These are phyloP conservation scores for Altica lythri DNA, from an alignment of 2,888 invertebrate species.

Conservation along the genomic window DNA sequence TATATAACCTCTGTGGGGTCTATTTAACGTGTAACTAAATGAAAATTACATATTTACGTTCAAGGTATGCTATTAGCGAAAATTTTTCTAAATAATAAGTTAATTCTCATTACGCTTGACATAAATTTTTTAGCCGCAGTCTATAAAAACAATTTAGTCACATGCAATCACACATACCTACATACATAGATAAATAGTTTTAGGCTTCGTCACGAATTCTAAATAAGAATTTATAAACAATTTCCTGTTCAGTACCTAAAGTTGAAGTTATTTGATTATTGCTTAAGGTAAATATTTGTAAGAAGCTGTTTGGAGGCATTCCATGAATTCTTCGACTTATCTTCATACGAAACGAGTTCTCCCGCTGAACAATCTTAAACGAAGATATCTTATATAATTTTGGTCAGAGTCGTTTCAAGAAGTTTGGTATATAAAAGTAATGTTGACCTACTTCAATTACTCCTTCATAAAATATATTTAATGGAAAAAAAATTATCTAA, in stretches of 20 bases:
- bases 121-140: no score
- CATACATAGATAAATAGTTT: neutral
- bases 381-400: constrained; percentile 37
- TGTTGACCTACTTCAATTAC: neutral
- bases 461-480: no score
- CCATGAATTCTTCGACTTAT: constrained; percentile 45
- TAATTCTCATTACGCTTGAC: no score
- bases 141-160: no score
- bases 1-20: no score
- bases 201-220: neutral
- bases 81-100: no score
- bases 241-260: constrained; percentile 43
- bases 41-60: no score
- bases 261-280: constrained; percentile 46
- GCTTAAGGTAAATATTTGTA: constrained; percentile 51
- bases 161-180: no score
- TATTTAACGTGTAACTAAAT: no score
- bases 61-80: no score
- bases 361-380: constrained; percentile 38
- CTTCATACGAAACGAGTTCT: constrained; percentile 42
- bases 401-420: constrained; percentile 25
- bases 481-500: no score
- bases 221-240: constrained; percentile 40
- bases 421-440: neutral
- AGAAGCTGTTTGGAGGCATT: constrained; percentile 45